Conservation (phyloP, 2,888 invertebrate species). For the Yponomeuta malinellus region DNA sequence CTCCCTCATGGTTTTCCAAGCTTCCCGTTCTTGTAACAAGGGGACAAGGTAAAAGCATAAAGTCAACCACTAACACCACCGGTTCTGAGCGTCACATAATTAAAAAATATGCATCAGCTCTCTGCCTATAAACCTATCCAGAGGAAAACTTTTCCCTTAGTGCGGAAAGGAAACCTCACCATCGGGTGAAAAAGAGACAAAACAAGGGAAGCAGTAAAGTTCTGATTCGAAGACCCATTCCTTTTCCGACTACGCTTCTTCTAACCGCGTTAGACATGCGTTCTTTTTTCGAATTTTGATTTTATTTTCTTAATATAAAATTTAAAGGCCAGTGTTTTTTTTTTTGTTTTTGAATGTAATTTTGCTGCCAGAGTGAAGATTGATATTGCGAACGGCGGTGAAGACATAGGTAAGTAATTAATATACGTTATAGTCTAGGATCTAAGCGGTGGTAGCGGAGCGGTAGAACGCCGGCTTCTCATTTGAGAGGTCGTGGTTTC, state of each 20-base stretch:
- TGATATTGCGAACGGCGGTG: conserved; percentile 23
- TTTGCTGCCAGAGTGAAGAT: background rate
- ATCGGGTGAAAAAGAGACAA: conserved; percentile 42
- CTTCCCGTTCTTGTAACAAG: no score
- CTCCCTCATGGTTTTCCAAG: no score
- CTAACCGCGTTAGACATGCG: conserved; percentile 34
- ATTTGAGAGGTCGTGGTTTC: no score
- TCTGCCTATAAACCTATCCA: conserved; percentile 38
- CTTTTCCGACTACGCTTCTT: conserved; percentile 40
- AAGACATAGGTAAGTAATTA: conserved; percentile 22
- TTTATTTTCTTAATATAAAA: background rate
- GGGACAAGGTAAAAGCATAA: no score
- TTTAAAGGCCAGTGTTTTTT: conserved; percentile 2
- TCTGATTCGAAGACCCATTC: conserved; percentile 43
- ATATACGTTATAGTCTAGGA: no score
- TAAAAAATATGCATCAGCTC: conserved; percentile 26
- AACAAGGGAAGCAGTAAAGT: conserved; percentile 43
- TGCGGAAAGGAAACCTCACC: conserved; percentile 35
- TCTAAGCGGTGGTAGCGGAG: no score
- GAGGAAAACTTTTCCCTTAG: conserved; percentile 47
- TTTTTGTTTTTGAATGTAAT: background rate
- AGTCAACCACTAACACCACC: no score
- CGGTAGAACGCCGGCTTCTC: no score
- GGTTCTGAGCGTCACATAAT: no score
- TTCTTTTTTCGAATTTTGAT: conserved; percentile 22